Evolutionary conservation across 2,797 vertebrate genomes (phyloP).

Genomic region (Tiaroga cobitis): DNA sequence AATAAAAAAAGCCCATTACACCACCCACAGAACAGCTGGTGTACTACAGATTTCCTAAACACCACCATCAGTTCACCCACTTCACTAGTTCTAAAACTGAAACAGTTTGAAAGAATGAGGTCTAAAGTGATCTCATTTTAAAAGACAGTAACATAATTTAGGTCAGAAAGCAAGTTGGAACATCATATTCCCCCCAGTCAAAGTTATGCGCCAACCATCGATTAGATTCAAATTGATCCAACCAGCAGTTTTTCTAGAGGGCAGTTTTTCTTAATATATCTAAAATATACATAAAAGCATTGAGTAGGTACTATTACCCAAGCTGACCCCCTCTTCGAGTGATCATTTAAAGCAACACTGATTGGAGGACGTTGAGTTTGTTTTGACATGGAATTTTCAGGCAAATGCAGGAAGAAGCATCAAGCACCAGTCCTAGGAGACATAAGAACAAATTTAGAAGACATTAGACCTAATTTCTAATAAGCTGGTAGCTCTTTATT

Average conservation of each 20-base stretch:
- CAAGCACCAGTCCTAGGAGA: not conserved
- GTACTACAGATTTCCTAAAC: not conserved
- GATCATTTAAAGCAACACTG: not conserved
- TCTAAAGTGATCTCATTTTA: slow-evolving; percentile 16
- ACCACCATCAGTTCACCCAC: slow-evolving; percentile 19
- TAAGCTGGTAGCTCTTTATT: not conserved
- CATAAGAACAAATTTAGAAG: no score
- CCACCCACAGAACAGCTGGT: slow-evolving; percentile 41
- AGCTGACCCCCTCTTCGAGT: not conserved
- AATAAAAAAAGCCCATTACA: not conserved
- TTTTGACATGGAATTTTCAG: slow-evolving; percentile 1
- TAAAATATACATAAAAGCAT: not conserved
- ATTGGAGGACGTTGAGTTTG: not conserved
- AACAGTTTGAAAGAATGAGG: slow-evolving; percentile 1
- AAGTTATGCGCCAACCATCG: slow-evolving; percentile 9
- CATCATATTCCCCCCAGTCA: not conserved
- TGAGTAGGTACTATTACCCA: not conserved
- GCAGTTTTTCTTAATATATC: not conserved
- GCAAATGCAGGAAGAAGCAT: not conserved
- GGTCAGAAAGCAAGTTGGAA: slow-evolving; percentile 24
- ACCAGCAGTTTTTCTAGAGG: slow-evolving; percentile 4
- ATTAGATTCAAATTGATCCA: slow-evolving; percentile 17
- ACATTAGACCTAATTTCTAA: not conserved
- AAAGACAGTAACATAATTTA: slow-evolving; percentile 22
- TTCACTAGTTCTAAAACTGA: slow-evolving; percentile 2